Conservation (phyloP, 1,140 invertebrate genomes). For the Dolichoris vasculosae region DNA sequence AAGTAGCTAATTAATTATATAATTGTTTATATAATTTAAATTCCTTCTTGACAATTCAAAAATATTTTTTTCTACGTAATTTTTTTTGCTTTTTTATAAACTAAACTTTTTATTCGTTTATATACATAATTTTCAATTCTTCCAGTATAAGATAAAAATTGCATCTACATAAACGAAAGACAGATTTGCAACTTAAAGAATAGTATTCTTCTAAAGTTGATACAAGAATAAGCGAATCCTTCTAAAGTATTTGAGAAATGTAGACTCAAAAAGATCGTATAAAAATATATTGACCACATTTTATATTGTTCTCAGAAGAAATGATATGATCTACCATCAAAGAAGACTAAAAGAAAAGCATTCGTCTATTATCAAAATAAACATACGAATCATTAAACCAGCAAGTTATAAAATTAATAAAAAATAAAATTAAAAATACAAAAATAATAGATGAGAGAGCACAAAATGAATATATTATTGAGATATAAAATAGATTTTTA, state of each 20-base stretch:
- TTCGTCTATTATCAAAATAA: slow-evolving; percentile 9
- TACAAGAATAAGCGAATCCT: slow-evolving; percentile 9
- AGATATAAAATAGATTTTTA: background rate
- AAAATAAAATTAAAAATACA: slow-evolving; percentile 2
- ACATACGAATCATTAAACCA: background rate
- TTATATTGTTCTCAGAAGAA: background rate
- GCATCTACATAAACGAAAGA: slow-evolving; percentile 25
- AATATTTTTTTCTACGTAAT: background rate
- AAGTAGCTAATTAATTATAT: too few species aligned
- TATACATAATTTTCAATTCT: background rate
- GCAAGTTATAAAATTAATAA: background rate
- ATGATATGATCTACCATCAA: background rate
- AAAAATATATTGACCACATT: background rate
- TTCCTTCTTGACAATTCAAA: too few species aligned
- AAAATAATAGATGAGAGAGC: background rate
- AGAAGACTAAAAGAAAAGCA: background rate
- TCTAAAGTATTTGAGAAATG: slow-evolving; percentile 7
- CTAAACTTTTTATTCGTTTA: background rate
- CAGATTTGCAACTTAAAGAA: slow-evolving; percentile 35
- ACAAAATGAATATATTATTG: slow-evolving; percentile 13
- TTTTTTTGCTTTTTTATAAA: background rate
- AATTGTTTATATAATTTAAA: too few species aligned
- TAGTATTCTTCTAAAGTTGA: slow-evolving; percentile 4
- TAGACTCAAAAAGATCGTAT: slow-evolving; percentile 26
- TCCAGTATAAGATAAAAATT: slow-evolving; percentile 18